Evolutionary conservation across 2,888 invertebrate species (phyloP).

Genomic region (Conus canariensis): DNA sequence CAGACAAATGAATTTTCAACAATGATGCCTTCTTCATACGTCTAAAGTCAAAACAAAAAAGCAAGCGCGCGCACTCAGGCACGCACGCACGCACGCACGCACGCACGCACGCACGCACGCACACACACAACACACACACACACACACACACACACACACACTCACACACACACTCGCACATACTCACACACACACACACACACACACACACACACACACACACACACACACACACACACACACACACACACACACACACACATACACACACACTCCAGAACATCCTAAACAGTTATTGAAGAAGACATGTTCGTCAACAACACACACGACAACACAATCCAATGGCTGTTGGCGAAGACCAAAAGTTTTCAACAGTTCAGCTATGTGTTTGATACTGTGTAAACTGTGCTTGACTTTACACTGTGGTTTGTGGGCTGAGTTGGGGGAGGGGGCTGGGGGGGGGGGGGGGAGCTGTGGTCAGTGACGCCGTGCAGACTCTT

Average conservation of each 20-base stretch:
- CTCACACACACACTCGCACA: not conserved
- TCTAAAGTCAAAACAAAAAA: not conserved
- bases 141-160: not conserved
- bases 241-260: constrained; percentile 27
- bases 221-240: constrained; percentile 19
- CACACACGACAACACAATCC: too few relatives aligned
- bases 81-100: constrained; percentile 5
- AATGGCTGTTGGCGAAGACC: too few relatives aligned
- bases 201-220: constrained; percentile 6
- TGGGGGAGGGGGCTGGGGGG: too few relatives aligned
- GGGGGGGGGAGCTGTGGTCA: too few relatives aligned
- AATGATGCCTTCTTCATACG: too few relatives aligned
- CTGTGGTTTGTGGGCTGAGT: too few relatives aligned
- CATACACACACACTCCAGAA: not conserved
- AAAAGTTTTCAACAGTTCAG: too few relatives aligned
- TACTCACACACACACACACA: constrained; percentile 13
- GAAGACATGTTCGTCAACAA: too few relatives aligned
- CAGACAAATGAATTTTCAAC: not conserved
- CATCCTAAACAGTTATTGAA: not conserved
- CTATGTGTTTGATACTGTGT: too few relatives aligned
- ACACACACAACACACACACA: constrained; percentile 10
- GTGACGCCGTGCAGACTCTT: too few relatives aligned
- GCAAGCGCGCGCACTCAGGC: not conserved
- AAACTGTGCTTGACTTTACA: too few relatives aligned
- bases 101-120: constrained; percentile 5